These are phyloP conservation scores for Oreochromis niloticus DNA, from an alignment of 2,113 vertebrate species.

Conservation along the genomic window DNA sequence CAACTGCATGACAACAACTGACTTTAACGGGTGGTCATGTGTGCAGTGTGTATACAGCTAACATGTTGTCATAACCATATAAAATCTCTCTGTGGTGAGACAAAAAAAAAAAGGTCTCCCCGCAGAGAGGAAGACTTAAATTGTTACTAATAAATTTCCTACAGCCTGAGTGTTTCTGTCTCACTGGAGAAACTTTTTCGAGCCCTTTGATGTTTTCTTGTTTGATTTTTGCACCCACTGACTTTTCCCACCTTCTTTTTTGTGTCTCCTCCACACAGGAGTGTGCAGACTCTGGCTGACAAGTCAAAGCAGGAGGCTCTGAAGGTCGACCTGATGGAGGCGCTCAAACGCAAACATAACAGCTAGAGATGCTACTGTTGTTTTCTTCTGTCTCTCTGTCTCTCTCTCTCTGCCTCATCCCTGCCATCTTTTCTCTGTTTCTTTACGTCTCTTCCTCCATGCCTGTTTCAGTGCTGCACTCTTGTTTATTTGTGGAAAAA, in stretches of 20 bases:
- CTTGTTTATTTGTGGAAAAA: conserved; percentile 61
- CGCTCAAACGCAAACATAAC: conserved; percentile 95
- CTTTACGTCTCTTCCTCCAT: conserved; percentile 43
- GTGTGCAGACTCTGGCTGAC: conserved; percentile 91
- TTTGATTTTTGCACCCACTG: background rate
- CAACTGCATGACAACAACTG: background rate
- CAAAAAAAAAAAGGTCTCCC: background rate
- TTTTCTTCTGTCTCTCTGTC: conserved; percentile 11
- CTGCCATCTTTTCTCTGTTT: conserved; percentile 49
- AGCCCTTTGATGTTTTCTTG: background rate
- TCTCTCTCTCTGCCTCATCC: conserved; percentile 34
- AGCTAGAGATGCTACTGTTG: conserved; percentile 72
- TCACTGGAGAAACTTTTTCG: background rate
- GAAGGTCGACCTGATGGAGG: conserved; percentile 90
- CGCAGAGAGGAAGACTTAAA: background rate
- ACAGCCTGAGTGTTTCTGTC: background rate
- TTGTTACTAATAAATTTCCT: background rate
- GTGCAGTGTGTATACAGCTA: background rate
- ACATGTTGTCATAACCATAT: background rate
- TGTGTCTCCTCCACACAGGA: conserved; percentile 71
- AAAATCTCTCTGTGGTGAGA: background rate
- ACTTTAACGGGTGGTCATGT: background rate
- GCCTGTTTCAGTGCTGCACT: conserved; percentile 63
- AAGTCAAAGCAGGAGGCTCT: conserved; percentile 95
- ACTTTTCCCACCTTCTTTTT: background rate